These are phyloP conservation scores for Sparidentex hasta DNA, from an alignment of 2,797 vertebrate species.

Conservation along the genomic window DNA sequence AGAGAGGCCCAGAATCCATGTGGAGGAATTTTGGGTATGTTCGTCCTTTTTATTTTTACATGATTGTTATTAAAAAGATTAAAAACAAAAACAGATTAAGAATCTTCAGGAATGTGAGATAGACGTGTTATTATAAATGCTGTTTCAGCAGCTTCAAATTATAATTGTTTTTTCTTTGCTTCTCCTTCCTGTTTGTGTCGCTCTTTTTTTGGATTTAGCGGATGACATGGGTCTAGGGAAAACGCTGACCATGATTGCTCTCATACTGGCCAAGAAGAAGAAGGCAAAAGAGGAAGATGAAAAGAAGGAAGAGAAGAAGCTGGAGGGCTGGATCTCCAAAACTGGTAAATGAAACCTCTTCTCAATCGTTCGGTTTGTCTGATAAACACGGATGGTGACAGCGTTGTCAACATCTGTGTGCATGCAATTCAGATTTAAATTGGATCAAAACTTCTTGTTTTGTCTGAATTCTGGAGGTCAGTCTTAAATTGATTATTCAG, in stretches of 20 bases:
- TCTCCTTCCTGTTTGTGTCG: not conserved
- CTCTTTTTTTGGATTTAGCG: conserved; percentile 78
- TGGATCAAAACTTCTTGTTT: not conserved
- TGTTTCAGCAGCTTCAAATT: not conserved
- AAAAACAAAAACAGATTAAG: not conserved
- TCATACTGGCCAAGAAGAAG: conserved; percentile 89
- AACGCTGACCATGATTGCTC: conserved; percentile 95
- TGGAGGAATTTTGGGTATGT: conserved; percentile 94
- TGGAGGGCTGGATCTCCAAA: conserved; percentile 89
- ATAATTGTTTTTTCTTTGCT: not conserved
- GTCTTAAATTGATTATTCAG: not conserved
- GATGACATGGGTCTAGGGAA: conserved; percentile 99
- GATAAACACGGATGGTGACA: not conserved
- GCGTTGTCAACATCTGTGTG: not conserved
- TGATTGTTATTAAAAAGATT: not conserved
- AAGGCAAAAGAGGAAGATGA: conserved; percentile 71
- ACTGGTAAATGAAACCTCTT: conserved; percentile 71
- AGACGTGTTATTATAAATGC: not conserved
- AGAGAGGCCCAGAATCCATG: conserved; percentile 92
- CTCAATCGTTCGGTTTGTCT: not conserved
- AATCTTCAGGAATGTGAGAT: not conserved
- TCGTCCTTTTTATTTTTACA: not conserved
- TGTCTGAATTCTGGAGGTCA: not conserved
- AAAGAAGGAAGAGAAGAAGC: conserved; percentile 74
- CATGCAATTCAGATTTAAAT: not conserved